Evolutionary conservation across 2,113 vertebrate species (phyloP), one percentile per base, ranked within the genome.

Genomic region (Alectura lathami): DNA sequence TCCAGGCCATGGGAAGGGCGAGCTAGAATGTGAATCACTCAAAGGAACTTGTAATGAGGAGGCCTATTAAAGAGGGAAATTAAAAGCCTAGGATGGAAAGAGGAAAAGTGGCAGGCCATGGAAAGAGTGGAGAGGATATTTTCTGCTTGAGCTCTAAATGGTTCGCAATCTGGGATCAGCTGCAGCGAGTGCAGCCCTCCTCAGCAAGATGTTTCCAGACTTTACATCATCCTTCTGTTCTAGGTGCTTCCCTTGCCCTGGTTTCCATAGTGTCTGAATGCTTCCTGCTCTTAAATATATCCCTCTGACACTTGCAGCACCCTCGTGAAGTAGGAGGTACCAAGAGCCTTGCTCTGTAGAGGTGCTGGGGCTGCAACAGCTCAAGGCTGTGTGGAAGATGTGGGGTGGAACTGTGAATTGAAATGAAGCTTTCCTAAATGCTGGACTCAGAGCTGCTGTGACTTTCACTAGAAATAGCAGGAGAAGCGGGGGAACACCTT

Each of bases 181-280:
- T 86, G 91, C 93, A 95, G 91, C 70, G 42, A 63, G 78, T 62
- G 14, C 62, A 88, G 84, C 81, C 51, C 81, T 84, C 77, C 87
- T 78, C 77, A 86, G 91, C 86, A 88, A 95, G 91, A 74, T 86
- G 95, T 89, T 70, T 93, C 78, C 82, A 96, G 91, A 74, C 83
- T 88, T 57, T 84, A 86, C 91, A 96, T 88, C 91, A 94, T 78
- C 86, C 51, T 36, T 84, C 95, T 96, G 92, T 96, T 96, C 96
- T 91, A 88, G 95, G 77, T 17, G 88, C 90, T 88, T 88, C 89
- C 92, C 79, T 92, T 92, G 95, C 91, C 95, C 88, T 93, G 73
- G 96, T 96, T 96, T 96, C 96, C 95, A 96, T 96, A 93, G 96
- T 78, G 94, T 86, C 95, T 30, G 36, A 94, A 83, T 63, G 81